Percentiles rank a stretch among this genome's conserved stretches.
phyloP scores from a whole-genome alignment of 1,140 invertebrate genomes.

The Drosophila miranda region DNA sequence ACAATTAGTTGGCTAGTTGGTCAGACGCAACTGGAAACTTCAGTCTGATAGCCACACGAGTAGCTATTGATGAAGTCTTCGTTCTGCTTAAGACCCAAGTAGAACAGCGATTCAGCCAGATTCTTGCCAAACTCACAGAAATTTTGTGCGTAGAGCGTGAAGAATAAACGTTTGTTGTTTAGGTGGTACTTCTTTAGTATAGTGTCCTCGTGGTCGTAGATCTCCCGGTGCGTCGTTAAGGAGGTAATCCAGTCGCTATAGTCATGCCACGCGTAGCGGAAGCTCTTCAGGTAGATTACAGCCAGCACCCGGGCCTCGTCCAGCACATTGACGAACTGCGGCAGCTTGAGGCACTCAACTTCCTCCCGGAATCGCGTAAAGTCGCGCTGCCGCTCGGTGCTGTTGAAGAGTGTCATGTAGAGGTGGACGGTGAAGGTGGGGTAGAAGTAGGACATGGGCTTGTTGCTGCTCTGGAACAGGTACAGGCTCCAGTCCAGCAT shows the following conservation, averaged over 20 bases:
- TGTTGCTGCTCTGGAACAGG: conserved; percentile 70
- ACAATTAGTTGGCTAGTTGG: too few relatives aligned
- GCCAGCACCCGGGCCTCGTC: conserved; percentile 72
- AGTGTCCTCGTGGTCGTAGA: conserved; percentile 68
- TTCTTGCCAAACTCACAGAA: conserved; percentile 80
- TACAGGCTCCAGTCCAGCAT: conserved; percentile 79
- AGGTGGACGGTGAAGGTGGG: conserved; percentile 72
- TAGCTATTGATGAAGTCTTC: conserved; percentile 65
- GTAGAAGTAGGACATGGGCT: conserved; percentile 78
- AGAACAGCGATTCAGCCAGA: conserved; percentile 72
- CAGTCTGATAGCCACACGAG: conserved; percentile 60
- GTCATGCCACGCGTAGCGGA: conserved; percentile 64
- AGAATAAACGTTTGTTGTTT: conserved; percentile 70
- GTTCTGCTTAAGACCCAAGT: conserved; percentile 70
- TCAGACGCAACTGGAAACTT: conserved; percentile 49
- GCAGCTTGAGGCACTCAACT: conserved; percentile 71
- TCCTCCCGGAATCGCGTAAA: conserved; percentile 56
- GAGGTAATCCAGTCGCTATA: conserved; percentile 61
- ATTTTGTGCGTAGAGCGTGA: conserved; percentile 74
- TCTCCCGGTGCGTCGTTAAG: conserved; percentile 23
- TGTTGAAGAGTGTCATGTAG: conserved; percentile 75
- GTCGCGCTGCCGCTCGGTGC: conserved; percentile 56
- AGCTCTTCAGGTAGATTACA: conserved; percentile 76
- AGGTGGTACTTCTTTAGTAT: conserved; percentile 55
- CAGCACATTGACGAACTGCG: conserved; percentile 70